Evolutionary conservation across 2,113 vertebrate species (phyloP).

Genomic region (Siniperca chuatsi): DNA sequence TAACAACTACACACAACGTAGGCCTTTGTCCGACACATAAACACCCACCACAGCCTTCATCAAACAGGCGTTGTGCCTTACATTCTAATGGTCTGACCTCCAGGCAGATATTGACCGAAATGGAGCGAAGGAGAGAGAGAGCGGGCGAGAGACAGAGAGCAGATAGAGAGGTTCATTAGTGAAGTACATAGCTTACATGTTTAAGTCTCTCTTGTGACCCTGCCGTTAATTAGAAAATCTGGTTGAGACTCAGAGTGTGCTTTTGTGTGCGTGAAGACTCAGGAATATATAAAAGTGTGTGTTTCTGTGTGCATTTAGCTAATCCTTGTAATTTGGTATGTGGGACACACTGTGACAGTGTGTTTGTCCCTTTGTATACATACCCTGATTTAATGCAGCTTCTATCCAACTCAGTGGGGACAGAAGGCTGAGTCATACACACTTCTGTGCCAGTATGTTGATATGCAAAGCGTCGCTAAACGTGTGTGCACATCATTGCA

Average conservation of each 20-base stretch:
- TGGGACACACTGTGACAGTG: conserved; percentile 16
- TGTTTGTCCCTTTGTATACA: conserved; percentile 2
- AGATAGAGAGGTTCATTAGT: conserved; percentile 71
- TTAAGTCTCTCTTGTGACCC: conserved; percentile 63
- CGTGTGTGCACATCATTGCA: background rate
- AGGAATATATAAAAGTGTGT: conserved; percentile 30
- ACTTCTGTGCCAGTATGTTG: conserved; percentile 1
- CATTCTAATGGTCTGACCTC: conserved; percentile 59
- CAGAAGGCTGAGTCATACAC: conserved; percentile 47
- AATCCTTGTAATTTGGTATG: conserved; percentile 15
- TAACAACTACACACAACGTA: background rate
- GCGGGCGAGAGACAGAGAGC: conserved; percentile 11
- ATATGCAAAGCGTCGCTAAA: conserved; percentile 29
- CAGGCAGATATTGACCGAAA: conserved; percentile 64
- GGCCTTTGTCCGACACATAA: conserved; percentile 23
- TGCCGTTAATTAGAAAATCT: conserved; percentile 73
- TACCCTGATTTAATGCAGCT: conserved; percentile 28
- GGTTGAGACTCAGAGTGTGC: background rate
- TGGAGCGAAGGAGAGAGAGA: conserved; percentile 12
- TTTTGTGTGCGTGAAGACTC: background rate
- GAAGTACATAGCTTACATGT: conserved; percentile 57
- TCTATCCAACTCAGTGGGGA: conserved; percentile 22
- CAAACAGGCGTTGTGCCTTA: background rate
- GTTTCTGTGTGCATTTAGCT: background rate
- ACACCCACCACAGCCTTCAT: conserved; percentile 37